Evolutionary conservation across 1,140 invertebrate species (phyloP), one percentile per base, ranked within the genome.

Genomic region (Aricia agestis): DNA sequence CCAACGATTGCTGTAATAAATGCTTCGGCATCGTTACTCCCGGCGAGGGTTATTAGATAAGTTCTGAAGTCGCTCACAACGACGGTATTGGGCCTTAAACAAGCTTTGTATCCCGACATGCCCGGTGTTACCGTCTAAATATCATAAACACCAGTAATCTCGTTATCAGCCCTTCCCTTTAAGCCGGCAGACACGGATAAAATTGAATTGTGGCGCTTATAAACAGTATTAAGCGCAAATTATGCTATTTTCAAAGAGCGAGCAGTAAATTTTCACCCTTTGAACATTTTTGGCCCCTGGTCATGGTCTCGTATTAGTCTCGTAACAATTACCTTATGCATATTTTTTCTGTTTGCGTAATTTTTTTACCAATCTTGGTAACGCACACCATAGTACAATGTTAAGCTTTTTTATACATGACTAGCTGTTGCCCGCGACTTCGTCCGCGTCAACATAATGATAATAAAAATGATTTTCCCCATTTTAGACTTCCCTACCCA

Each of bases 111-210:
- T 25, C 59, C 18, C 59, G 59, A 7, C 18, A 9, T 25, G 2
- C 59, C 19, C 19, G 59, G 59, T 13, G 59, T 63, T 63, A 63
- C 59, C n/a, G 18, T 63, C 59, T 63, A 63, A 63, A 63, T 63
- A 63, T 19, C 59, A 63, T 63, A 63, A 63, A 63, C 59, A 63
- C 18, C 59, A 3, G 59, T 63, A 63, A 63, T 63, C 59, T 18
- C 19, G 59, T 63, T 63, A 63, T 19, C 59, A 63, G 17, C 18
- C 59, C 59, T 19, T 19, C 17, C 59, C 59, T 52, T 52, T 52
- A 52, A 52, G 6, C 45, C 45, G 13, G 11, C 45, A 52, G 36
- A 52, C 45, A 52, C 9, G 45, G 45, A 52, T 52, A 52, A 52
- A 52, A 52, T 52, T 52, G 45, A 10, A 52, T 52, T 52, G 45